Base-by-base conservation (phyloP, 2,888 invertebrate species). In the Achlya flavicornis region DNA sequence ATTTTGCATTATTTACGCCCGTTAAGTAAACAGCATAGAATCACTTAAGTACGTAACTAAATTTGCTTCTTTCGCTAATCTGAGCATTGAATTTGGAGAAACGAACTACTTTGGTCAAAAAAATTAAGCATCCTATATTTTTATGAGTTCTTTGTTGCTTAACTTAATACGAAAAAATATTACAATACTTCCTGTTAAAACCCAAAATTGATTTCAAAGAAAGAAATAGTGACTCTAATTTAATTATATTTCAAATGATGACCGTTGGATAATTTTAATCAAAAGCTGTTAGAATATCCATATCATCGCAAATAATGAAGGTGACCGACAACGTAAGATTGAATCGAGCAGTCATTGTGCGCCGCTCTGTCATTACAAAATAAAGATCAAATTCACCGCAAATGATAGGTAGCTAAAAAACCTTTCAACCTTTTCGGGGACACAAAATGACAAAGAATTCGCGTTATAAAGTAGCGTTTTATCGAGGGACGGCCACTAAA, bases 301-400 rank as follows among this genome's bases (percentile, higher is more conserved):
- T 88, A 89, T 93, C 93, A 92, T 91, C 87, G 86, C 88, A 88
- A 90, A 90, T 93, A 92, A 93, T 92, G 92, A 92, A 84, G 53
- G 53, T 19, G 53, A 53, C 53, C n/a, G 80, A 77, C 81, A 78
- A 83, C 81, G 75, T 75, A 79, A 79, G 78, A 79, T 83, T 79
- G 79, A 85, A 79, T 72, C 77, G 80, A 81, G 78, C 71, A 78
- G 75, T 84, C 81, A 79, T 74, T 76, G 75, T 70, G 68, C 77
- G 77, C 87, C 85, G 85, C 86, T 85, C 86, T 91, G 81, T 92
- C 81, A 92, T 91, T 91, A 91, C 78, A 79, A 75, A 81, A 85
- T 79, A 84, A 81, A 79, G 76, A 77, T 68, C 72, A 81, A 85
- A 80, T 81, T 79, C 76, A 77, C 77, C 72, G 71, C 65, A 78